Evolutionary conservation across 35 echinoderm and acorn worm genomes (phyloP), one percentile per base, ranked within the genome.

Genomic region (Holothuria glaberrima): DNA sequence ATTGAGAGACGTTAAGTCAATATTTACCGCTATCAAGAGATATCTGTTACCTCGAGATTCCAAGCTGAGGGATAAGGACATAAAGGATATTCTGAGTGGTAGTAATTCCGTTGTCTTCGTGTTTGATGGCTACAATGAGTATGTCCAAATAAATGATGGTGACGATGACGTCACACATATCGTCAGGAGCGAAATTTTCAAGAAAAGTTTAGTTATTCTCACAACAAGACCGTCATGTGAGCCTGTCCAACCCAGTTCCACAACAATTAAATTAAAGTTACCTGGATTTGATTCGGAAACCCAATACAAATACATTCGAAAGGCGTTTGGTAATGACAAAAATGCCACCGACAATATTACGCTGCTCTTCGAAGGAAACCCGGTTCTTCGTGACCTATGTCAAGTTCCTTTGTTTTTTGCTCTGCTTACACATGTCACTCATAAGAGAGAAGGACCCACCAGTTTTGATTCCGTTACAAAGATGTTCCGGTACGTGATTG

Each of bases 41-140:
- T 2, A 44, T 0, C 3, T 75, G 9, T 44, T 75, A 44, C 71
- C 71, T 18, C 12, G 33, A 7, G 71, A 75, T 17, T 75, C 71
- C 17, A 36, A 36, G 3, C 33, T 75, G 3, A 18, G 33, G 0
- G 71, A 38, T 19, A 22, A 75, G 0, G 71, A 75, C 30, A 75
- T 75, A 18, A 41, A 30, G 35, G 71, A 38, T 12, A 75, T 75
- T 18, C 0, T 75, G 3, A 21, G 6, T 22, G 46, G 35, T 7
- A 19, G 71, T 24, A 21, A 7, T 3, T 2, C 33, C 9, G 71
- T 48, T 20, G 71, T 75, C 0, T 18, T 75, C 3, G 22, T 75
- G n/a, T 75, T 75, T 18, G 71, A 75, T 75, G 71, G 71, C 9
- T 75, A 38, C 21, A 33, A 75, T 44, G 71, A 75, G 35, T 75